Percentiles rank a stretch among this genome's conserved stretches.
Conservation (phyloP, 2,888 invertebrate species). For the Tenthredo amoena region DNA sequence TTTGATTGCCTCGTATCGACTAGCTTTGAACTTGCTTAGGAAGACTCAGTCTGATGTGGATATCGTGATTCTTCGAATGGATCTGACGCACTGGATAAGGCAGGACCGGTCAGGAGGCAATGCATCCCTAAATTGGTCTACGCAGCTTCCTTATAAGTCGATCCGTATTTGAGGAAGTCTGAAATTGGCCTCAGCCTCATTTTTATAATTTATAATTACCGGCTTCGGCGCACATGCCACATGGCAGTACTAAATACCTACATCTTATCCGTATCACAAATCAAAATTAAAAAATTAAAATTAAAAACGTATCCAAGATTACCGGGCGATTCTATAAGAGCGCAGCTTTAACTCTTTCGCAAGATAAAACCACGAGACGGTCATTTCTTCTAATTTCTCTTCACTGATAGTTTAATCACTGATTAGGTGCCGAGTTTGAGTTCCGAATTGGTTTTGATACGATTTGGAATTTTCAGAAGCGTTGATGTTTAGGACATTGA, state of each 20-base stretch:
- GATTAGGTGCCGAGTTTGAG: no score
- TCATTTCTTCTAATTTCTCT: no score
- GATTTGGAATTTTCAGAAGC: no score
- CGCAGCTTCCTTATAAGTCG: constrained; percentile 28
- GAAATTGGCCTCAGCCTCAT: neutral
- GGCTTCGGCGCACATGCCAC: neutral
- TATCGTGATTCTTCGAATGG: constrained; percentile 18
- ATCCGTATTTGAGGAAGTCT: constrained; percentile 18
- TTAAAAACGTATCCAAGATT: neutral
- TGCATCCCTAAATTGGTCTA: constrained; percentile 47
- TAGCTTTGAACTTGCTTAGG: neutral
- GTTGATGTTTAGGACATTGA: no score
- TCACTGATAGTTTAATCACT: no score
- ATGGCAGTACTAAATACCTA: neutral
- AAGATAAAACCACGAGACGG: no score
- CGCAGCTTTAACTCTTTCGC: no score
- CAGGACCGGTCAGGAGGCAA: constrained; percentile 42
- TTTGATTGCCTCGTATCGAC: neutral
- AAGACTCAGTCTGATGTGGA: neutral
- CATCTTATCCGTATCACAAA: neutral
- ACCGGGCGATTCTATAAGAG: neutral
- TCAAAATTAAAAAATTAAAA: neutral
- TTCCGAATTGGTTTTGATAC: no score
- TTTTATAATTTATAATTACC: constrained; percentile 22
- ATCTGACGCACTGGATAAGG: constrained; percentile 41